Percentiles rank a stretch among this genome's conserved stretches.
Conservation (phyloP, 2,888 invertebrate genomes). For the Glaucopsyche alexis region DNA sequence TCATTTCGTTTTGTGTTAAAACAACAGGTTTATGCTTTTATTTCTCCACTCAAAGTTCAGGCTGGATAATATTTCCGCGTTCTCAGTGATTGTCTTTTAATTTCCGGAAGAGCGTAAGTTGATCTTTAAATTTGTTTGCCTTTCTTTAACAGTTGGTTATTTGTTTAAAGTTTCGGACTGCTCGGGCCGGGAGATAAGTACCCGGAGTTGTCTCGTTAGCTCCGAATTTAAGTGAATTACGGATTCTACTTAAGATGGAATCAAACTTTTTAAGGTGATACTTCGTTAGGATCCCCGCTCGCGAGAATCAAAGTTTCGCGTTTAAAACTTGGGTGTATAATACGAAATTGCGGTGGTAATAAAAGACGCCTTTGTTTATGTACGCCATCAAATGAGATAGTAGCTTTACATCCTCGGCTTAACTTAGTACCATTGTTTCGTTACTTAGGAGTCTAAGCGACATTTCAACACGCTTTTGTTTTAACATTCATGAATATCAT, state of each 20-base stretch:
- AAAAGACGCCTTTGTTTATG: constrained; percentile 69
- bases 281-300: constrained; percentile 51
- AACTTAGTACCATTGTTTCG: constrained; percentile 76
- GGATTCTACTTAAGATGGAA: constrained; percentile 51
- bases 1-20: constrained; percentile 64
- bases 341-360: constrained; percentile 58
- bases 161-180: constrained; percentile 60
- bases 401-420: constrained; percentile 67
- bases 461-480: constrained; percentile 68
- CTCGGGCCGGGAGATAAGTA: constrained; percentile 53
- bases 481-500: constrained; percentile 76
- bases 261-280: constrained; percentile 51
- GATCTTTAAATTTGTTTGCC: constrained; percentile 57
- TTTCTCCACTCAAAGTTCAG: constrained; percentile 52
- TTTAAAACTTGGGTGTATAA: constrained; percentile 62
- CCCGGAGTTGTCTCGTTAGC: constrained; percentile 54
- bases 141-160: constrained; percentile 62
- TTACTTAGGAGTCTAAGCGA: constrained; percentile 73
- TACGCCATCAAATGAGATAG: constrained; percentile 70
- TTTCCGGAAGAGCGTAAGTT: constrained; percentile 51
- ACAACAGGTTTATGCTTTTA: constrained; percentile 69
- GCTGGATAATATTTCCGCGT: constrained; percentile 45
- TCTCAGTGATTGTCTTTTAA: constrained; percentile 42
- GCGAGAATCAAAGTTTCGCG: constrained; percentile 55
- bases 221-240: constrained; percentile 59